A percentile compares a stretch with the other conserved stretches of the same genome.
Conservation (phyloP, 2,888 invertebrate genomes). For the Himalopsyche anomala region DNA sequence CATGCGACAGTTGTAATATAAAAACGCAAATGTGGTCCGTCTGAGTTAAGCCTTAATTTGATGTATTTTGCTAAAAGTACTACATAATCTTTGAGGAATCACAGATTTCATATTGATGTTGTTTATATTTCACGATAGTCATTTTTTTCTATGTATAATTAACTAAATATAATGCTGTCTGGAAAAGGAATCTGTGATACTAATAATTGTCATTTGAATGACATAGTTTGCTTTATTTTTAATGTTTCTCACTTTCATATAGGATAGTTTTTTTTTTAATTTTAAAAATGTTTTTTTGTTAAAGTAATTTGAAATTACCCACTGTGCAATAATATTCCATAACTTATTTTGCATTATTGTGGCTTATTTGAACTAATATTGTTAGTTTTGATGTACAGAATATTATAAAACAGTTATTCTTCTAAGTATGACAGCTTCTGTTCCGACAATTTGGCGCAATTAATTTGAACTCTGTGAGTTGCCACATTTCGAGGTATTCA, state of each 20-base stretch:
- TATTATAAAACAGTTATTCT: too few species aligned
- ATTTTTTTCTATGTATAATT: background rate
- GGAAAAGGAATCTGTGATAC: slow-evolving; percentile 29
- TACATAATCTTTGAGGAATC: background rate
- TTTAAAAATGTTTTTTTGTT: background rate
- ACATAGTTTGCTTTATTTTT: slow-evolving; percentile 10
- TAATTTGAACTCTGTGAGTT: too few species aligned
- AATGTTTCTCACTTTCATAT: slow-evolving; percentile 31
- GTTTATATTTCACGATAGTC: slow-evolving; percentile 1
- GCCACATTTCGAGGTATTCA: background rate
- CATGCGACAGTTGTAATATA: too few species aligned
- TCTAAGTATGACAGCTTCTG: too few species aligned
- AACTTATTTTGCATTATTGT: background rate
- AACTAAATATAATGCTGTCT: background rate
- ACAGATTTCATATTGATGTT: slow-evolving; percentile 21
- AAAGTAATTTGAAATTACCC: too few species aligned
- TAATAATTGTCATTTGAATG: slow-evolving; percentile 38
- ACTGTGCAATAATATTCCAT: slow-evolving; percentile 27
- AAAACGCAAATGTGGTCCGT: too few species aligned
- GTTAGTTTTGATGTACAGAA: too few species aligned
- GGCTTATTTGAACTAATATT: background rate
- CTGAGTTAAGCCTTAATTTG: too few species aligned
- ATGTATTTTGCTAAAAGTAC: background rate
- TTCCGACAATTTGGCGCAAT: too few species aligned
- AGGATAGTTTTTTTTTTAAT: background rate